A percentile compares a stretch with the other conserved stretches of the same genome.
Conservation (phyloP, 2,113 vertebrate species). For the Coryphaenoides rupestris region DNA sequence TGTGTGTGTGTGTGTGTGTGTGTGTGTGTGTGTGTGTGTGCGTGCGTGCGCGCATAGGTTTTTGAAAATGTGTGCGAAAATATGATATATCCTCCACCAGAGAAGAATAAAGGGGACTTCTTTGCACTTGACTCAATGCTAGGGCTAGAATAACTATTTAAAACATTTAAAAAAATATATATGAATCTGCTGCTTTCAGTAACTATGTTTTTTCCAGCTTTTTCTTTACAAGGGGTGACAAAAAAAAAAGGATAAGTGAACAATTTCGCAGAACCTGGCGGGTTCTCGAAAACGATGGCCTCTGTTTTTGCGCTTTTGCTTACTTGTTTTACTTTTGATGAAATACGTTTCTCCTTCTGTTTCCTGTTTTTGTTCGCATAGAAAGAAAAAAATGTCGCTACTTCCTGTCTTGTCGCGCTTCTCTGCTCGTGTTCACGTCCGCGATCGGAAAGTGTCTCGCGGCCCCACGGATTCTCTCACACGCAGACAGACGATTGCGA, state of each 20-base stretch:
- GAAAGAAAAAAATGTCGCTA: constrained; percentile 30
- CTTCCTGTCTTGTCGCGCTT: constrained; percentile 33
- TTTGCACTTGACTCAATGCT: constrained; percentile 62
- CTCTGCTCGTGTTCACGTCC: constrained; percentile 18
- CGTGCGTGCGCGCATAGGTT: constrained; percentile 45
- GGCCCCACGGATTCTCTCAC: constrained; percentile 25
- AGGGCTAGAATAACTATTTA: constrained; percentile 55
- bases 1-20: constrained; percentile 36
- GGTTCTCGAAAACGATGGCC: constrained; percentile 31
- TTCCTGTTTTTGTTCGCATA: constrained; percentile 22
- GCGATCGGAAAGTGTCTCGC: constrained; percentile 38
- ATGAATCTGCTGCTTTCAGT: constrained; percentile 40
- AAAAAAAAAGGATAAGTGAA: constrained; percentile 7
- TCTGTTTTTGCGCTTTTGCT: constrained; percentile 33
- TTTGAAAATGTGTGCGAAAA: constrained; percentile 53
- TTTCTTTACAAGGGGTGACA: constrained; percentile 36
- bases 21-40: constrained; percentile 19
- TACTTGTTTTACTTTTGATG: constrained; percentile 46
- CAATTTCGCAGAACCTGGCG: constrained; percentile 24
- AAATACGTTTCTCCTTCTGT: constrained; percentile 30
- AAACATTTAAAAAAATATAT: constrained; percentile 2
- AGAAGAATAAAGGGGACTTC: constrained; percentile 46
- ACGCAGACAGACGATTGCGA: constrained; percentile 25
- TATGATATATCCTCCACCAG: constrained; percentile 45
- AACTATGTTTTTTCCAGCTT: constrained; percentile 44